Conservation (phyloP, 2,113 vertebrate genomes). For the Arothron firmamentum region DNA sequence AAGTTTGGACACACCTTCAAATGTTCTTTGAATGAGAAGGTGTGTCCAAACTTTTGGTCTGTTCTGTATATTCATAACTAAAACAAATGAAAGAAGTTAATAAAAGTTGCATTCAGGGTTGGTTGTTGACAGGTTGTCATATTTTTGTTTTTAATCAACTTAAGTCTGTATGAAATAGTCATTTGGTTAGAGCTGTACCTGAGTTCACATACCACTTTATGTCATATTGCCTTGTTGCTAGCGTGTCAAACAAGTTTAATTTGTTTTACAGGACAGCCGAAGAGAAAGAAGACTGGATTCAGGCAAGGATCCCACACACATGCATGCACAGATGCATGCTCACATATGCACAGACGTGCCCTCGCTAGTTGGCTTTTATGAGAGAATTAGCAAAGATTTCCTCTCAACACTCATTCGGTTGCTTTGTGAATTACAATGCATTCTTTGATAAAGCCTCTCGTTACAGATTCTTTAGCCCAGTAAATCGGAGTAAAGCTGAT, state of each 20-base stretch:
- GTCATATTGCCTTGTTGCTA: not conserved
- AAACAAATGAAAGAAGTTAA: no score
- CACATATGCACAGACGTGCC: not conserved
- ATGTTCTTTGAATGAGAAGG: no score
- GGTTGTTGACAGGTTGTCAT: no score
- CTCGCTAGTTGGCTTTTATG: no score
- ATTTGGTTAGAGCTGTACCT: not conserved
- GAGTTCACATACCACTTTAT: not conserved
- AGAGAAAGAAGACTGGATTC: slow-evolving; percentile 94
- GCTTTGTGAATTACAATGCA: slow-evolving; percentile 38
- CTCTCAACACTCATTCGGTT: slow-evolving; percentile 13
- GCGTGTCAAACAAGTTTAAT: slow-evolving; percentile 9
- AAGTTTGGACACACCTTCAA: no score
- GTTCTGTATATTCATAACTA: no score
- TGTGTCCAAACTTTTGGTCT: no score
- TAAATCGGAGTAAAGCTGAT: slow-evolving; percentile 55
- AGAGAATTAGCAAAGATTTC: slow-evolving; percentile 38
- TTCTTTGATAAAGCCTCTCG: slow-evolving; percentile 41
- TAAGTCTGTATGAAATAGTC: not conserved
- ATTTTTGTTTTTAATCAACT: no score
- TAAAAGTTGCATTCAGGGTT: no score
- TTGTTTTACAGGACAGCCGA: slow-evolving; percentile 85
- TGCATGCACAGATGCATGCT: not conserved
- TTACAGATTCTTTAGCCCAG: slow-evolving; percentile 56
- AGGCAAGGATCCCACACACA: slow-evolving; percentile 71